Evolutionary conservation across 2,113 vertebrate genomes (phyloP), one percentile per base, ranked within the genome.

Genomic region (Bujurquina vittata): DNA sequence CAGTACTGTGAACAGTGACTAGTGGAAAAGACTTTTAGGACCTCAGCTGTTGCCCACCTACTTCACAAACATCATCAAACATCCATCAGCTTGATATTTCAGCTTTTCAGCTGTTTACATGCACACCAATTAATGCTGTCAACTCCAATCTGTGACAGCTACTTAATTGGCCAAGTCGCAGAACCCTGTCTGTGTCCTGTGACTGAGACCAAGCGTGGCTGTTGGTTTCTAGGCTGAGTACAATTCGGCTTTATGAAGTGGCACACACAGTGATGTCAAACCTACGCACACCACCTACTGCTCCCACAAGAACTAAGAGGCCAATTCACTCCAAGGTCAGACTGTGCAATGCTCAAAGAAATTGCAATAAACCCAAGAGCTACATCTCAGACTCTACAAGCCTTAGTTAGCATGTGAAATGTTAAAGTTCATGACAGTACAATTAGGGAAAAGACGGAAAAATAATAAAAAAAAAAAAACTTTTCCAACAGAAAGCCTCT

Each of bases 1-100:
- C 10, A 2, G 3, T 6, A 49, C 37, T 23, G 22, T 7, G 46
- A 18, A 23, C 23, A 22, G 31, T 26, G 26, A 9, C 52, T 74
- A 56, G 7, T 20, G 43, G 2, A 1, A 61, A 73, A 49, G 2
- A 59, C 63, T 63, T 77, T 22, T 73, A 26, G 83, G 54, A 78
- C 60, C 49, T 17, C 6, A 35, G 55, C 79, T 81, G 69, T 52
- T 35, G 3, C 0, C 6, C 62, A 72, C 87, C 85, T 78, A 49
- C 12, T 43, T 11, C 40, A 43, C 40, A 43, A 14, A 43, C 10
- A 40, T 40, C 35, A 31, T 31, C 49, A 58, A 8, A 14, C 54
- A 31, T 85, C 60, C 49, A 49, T 81, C 79, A 56, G 11, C 29
- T 56, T 26, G 55, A 52, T 60, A 46, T 78, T 86, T 75, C 9